Base-by-base conservation (phyloP, 2,113 vertebrate species). In the Pluvianellus socialis region DNA sequence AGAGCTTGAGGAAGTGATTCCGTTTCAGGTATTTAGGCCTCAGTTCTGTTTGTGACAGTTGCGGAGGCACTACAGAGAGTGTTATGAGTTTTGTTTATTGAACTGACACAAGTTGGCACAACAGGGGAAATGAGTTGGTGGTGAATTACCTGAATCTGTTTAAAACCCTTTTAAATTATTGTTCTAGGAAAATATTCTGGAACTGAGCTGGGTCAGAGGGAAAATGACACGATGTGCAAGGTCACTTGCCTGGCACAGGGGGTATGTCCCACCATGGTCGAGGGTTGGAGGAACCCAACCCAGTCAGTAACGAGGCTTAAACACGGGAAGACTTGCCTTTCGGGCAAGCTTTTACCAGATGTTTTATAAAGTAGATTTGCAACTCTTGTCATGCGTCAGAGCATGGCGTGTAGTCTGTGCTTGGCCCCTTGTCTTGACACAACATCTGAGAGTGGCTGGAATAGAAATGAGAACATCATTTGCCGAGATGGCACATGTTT, bases 381-480 rank as follows among this genome's bases (percentile, higher is more conserved):
- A 72, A 1, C 32, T 47, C 68, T 24, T 72, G 33, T 52, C 79
- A 5, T 47, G 22, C 14, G 1, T 21, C 75, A 81, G 45, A 38
- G 24, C 49, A 68, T 6, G 49, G 67, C 30, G 19, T 23, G 14
- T 19, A 35, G 44, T 30, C 68, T 81, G 66, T 22, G 8, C 23
- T 74, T 73, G 49, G 56, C 50, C 79, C 35, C 75, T 89, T 68
- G 66, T 84, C 87, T 88, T 94, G 61, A 68, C 52, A 50, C n/a
- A 72, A 12, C 62, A 94, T 93, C 73, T 86, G 58, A 71, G 73
- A 82, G 74, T 45, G 73, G 18, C 67, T 92, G 80, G 81, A 81
- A 61, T 62, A 79, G 80, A 94, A 94, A 87, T 76, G 80, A 89
- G 79, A 65, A 19, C 56, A 88, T 96, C 33, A 84, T 72, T 88